Evolutionary conservation across 2,888 invertebrate genomes (phyloP).

Genomic region (Gari tellinella): DNA sequence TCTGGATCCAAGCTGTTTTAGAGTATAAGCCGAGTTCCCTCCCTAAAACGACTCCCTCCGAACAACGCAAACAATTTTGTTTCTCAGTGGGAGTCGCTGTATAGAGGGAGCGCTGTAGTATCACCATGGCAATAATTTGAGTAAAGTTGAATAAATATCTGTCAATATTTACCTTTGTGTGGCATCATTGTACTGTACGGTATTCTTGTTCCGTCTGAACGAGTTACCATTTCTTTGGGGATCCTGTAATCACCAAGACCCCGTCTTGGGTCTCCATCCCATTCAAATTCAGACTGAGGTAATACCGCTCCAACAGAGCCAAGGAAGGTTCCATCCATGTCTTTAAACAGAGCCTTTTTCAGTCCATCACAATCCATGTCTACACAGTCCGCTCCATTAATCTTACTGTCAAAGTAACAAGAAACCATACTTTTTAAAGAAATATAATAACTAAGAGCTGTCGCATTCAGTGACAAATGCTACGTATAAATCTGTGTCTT

Average conservation of each 20-base stretch:
- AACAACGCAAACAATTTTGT: too few relatives aligned
- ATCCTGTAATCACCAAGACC: constrained; percentile 83
- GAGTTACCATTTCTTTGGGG: constrained; percentile 77
- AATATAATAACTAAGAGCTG: too few relatives aligned
- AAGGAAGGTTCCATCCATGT: constrained; percentile 78
- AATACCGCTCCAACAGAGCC: constrained; percentile 69
- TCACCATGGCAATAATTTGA: too few relatives aligned
- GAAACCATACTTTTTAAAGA: too few relatives aligned
- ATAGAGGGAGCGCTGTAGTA: too few relatives aligned
- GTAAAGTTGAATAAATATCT: too few relatives aligned
- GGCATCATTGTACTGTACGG: constrained; percentile 64
- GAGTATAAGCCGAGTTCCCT: too few relatives aligned
- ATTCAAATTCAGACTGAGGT: constrained; percentile 80
- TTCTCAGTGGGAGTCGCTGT: too few relatives aligned
- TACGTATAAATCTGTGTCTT: too few relatives aligned
- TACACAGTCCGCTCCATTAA: constrained; percentile 82
- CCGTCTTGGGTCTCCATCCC: constrained; percentile 72
- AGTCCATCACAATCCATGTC: constrained; percentile 84
- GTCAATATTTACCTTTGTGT: constrained; percentile 74
- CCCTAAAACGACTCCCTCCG: too few relatives aligned
- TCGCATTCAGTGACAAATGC: too few relatives aligned
- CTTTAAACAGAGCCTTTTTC: constrained; percentile 79
- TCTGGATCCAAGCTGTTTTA: too few relatives aligned
- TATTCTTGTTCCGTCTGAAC: constrained; percentile 65
- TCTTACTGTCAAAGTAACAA: constrained; percentile 55